Evolutionary conservation across 2,113 vertebrate genomes (phyloP).

Genomic region (Vombatus ursinus): DNA sequence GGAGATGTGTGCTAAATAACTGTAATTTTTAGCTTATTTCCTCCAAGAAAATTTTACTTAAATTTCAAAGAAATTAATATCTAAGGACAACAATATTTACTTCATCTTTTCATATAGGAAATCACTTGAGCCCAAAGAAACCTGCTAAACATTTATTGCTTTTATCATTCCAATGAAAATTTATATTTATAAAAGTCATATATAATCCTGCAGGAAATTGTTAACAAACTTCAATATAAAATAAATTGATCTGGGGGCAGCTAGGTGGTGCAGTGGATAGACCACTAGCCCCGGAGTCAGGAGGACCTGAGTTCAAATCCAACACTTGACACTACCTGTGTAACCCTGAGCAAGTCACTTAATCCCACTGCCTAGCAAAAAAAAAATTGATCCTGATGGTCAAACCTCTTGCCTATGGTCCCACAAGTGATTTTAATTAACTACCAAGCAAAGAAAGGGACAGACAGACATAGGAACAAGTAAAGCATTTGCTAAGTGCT

Average conservation of each 20-base stretch:
- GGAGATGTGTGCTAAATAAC: neutral
- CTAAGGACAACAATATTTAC: constrained; percentile 1
- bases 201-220: neutral
- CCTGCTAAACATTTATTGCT: neutral
- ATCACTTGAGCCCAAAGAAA: constrained; percentile 24
- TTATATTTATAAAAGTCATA: neutral
- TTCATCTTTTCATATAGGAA: neutral
- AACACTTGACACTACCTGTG: too few relatives aligned
- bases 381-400: neutral
- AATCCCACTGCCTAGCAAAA: too few relatives aligned
- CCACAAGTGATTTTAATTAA: neutral
- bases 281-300: too few relatives aligned
- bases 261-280: too few relatives aligned
- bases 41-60: constrained; percentile 9
- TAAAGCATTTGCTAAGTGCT: neutral
- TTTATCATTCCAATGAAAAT: neutral
- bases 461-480: neutral
- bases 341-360: too few relatives aligned
- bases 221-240: neutral
- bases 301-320: too few relatives aligned
- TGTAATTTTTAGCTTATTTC: neutral
- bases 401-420: neutral
- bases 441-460: neutral
- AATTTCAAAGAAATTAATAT: constrained; percentile 25
- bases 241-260: neutral